Evolutionary conservation across 2,113 vertebrate species (phyloP).

Genomic region (Gopherus evgoodei): DNA sequence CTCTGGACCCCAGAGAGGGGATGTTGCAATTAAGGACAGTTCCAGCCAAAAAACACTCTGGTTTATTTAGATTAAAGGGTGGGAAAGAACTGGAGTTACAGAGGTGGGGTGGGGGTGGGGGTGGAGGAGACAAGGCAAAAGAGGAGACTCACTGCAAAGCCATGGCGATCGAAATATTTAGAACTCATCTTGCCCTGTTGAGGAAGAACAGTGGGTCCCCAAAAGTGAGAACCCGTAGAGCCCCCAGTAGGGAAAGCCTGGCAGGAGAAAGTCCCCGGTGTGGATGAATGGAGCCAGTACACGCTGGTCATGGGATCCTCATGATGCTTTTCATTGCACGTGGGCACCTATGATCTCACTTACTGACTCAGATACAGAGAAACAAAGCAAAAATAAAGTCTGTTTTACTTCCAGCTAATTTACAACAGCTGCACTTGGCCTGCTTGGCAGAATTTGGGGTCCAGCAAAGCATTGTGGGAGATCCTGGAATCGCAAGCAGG

Average conservation of each 20-base stretch:
- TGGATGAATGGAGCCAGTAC: background rate
- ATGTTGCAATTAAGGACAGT: constrained; percentile 75
- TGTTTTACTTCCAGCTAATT: constrained; percentile 71
- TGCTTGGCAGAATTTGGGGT: constrained; percentile 2
- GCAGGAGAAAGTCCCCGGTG: background rate
- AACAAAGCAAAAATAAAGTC: constrained; percentile 68
- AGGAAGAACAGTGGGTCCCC: background rate
- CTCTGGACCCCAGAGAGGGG: constrained; percentile 76
- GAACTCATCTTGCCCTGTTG: background rate
- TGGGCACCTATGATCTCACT: constrained; percentile 66
- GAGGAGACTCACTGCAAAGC: background rate
- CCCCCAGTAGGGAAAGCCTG: background rate
- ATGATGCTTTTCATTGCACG: background rate
- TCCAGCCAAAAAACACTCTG: constrained; percentile 63
- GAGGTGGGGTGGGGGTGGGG: constrained; percentile 30
- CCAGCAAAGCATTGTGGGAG: constrained; percentile 57
- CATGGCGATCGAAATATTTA: constrained; percentile 21
- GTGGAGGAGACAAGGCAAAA: constrained; percentile 48
- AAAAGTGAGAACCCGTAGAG: background rate
- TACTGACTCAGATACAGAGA: constrained; percentile 69
- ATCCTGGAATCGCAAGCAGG: constrained; percentile 34
- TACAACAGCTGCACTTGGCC: constrained; percentile 68
- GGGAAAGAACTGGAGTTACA: constrained; percentile 74
- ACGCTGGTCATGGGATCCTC: background rate
- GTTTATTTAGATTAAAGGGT: constrained; percentile 85